Evolutionary conservation across 2,888 invertebrate genomes (phyloP).

Genomic region (Lissonota sp.): DNA sequence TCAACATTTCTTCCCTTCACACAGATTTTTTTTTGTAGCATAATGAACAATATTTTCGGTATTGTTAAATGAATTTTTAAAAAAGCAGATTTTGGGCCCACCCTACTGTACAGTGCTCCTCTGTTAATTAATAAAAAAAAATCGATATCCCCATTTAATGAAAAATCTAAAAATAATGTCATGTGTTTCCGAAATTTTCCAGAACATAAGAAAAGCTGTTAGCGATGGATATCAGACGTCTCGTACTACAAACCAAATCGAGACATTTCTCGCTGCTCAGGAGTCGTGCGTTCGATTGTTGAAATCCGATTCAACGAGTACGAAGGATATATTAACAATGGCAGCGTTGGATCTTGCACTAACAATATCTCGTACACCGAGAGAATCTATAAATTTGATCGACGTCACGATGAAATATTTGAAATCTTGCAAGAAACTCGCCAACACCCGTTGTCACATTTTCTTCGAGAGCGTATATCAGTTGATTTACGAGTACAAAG

Average conservation of each 20-base stretch:
- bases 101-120: no score
- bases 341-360: conserved; percentile 79
- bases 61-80: no score
- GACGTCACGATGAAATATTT: conserved; percentile 79
- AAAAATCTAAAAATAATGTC: no score
- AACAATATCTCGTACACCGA: conserved; percentile 72
- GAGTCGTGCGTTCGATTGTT: conserved; percentile 72
- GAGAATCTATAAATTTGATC: conserved; percentile 75
- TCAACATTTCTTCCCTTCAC: no score
- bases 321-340: conserved; percentile 75
- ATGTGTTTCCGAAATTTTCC: conserved; percentile 14
- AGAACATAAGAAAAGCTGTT: conserved; percentile 79
- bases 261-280: conserved; percentile 80
- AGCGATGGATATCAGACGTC: conserved; percentile 78
- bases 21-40: no score
- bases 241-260: conserved; percentile 76
- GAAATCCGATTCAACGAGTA: conserved; percentile 62
- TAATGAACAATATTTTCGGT: no score
- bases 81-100: no score
- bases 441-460: conserved; percentile 68
- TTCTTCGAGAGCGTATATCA: conserved; percentile 74
- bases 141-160: no score
- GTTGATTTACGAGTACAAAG: conserved; percentile 72
- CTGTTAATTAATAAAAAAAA: no score
- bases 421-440: conserved; percentile 70